phyloP scores from a whole-genome alignment of 2,888 invertebrate genomes.

The Parthenolecanium corni region DNA sequence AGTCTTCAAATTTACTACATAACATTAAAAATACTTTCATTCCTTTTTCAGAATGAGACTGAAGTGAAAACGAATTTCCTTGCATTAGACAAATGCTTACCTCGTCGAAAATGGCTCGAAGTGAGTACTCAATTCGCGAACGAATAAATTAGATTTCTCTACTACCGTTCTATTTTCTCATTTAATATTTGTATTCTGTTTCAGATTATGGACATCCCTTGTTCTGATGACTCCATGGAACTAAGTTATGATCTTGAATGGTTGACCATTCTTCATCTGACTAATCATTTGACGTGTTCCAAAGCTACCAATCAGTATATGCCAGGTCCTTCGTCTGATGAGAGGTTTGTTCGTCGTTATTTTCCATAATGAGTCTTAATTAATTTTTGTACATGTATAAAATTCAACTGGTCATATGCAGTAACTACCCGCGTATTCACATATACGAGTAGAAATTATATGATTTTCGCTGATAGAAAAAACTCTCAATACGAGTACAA shows the following conservation, averaged over 20 bases:
- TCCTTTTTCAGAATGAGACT: constrained; percentile 30
- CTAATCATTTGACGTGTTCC: constrained; percentile 75
- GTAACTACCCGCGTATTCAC: no score
- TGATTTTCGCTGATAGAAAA: no score
- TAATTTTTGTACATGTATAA: not conserved
- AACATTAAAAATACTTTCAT: not conserved
- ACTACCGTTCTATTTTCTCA: not conserved
- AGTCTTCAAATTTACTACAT: no score
- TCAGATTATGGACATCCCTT: constrained; percentile 62
- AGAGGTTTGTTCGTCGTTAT: constrained; percentile 46
- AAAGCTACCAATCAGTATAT: constrained; percentile 59
- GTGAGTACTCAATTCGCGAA: constrained; percentile 40
- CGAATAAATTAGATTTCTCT: not conserved
- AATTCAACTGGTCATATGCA: no score
- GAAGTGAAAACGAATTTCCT: constrained; percentile 41
- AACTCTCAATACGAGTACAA: no score
- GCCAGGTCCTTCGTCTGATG: constrained; percentile 59
- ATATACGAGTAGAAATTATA: no score
- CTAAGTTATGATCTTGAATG: constrained; percentile 84
- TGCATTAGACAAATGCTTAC: constrained; percentile 93
- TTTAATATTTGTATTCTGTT: not conserved
- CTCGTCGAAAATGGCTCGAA: constrained; percentile 77
- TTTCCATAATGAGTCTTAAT: constrained; percentile 1
- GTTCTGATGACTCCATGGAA: constrained; percentile 45
- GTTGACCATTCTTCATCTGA: constrained; percentile 74